Base-by-base conservation (phyloP, 2,888 invertebrate genomes). In the Halictus ligatus region DNA sequence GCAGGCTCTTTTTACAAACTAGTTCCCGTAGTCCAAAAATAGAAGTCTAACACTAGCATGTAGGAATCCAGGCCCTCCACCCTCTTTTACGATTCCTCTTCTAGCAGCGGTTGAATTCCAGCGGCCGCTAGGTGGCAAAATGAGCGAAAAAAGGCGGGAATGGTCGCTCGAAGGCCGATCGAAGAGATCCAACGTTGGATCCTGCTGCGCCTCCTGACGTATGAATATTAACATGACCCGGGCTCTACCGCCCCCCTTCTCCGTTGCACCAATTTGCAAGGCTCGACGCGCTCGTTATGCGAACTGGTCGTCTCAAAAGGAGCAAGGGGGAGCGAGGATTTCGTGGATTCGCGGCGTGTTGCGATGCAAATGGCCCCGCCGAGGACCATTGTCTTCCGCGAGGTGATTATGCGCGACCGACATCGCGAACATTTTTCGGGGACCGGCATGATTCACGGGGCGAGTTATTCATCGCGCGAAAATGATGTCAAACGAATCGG, bases 251-350 rank as follows among this genome's bases (percentile, higher is more conserved):
- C 64, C 46, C 21, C 15, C 50, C 50, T 18, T 50, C 60, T 67
- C 76, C 60, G 76, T 46, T 92, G 92, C 91, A 91, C 91, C 88
- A 91, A 92, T 93, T 93, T 91, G 90, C 91, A 88, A 92, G 85
- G 88, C 85, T 85, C 89, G 88, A 85, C 89, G 89, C 80, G 88
- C 86, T 87, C 80, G 91, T 91, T 89, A 82, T 67, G 71, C 71
- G 71, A 78, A 50, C 75, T 64, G 64, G 29, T 29, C 64, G 29
- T 29, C 64, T 29, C 8, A 18, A 15, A 64, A 64, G 29, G 64
- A 64, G 15, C 64, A 48, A 54, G 48, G 25, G 48, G 73, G 72
- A 64, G 73, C 74, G 81, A 75, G 48, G 78, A 83, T 83, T 87
- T 84, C 87, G 89, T 87, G 85, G 90, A 90, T 82, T 88, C 88